Conservation (phyloP, 2,888 invertebrate species). For the Polydrusus cervinus region DNA sequence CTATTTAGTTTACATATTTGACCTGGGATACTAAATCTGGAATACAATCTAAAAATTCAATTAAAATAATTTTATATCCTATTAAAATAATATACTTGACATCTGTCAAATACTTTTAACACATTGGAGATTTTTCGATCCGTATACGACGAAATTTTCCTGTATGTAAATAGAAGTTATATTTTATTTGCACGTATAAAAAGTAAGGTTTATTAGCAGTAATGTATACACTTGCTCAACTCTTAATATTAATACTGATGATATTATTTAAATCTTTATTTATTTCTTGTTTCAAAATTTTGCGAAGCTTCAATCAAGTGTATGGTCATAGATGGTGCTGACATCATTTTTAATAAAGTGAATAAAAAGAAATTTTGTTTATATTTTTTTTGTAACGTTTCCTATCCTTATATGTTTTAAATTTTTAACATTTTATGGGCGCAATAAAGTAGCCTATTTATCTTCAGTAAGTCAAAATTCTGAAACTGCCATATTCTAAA, state of each 20-base stretch:
- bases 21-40: too few relatives aligned
- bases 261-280: constrained; percentile 63
- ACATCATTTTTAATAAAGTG: constrained; percentile 63
- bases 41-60: too few relatives aligned
- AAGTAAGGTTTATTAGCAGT: constrained; percentile 62
- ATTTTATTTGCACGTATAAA: constrained; percentile 54
- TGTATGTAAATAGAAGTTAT: constrained; percentile 56
- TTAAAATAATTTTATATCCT: too few relatives aligned
- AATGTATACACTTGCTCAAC: constrained; percentile 71
- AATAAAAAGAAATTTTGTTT: constrained; percentile 49
- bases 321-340: constrained; percentile 67
- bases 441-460: too few relatives aligned
- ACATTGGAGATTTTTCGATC: too few relatives aligned
- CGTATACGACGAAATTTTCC: constrained; percentile 6
- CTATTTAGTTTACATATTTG: too few relatives aligned
- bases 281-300: constrained; percentile 61
- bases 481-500: too few relatives aligned
- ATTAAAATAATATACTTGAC: too few relatives aligned
- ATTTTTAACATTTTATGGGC: too few relatives aligned
- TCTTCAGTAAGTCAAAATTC: too few relatives aligned
- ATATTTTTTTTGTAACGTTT: constrained; percentile 8
- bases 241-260: constrained; percentile 58
- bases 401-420: background rate
- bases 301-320: constrained; percentile 67
- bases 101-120: too few relatives aligned